These are phyloP conservation scores for Patella ulyssiponensis DNA, from an alignment of 2,888 invertebrate species.

Conservation along the genomic window DNA sequence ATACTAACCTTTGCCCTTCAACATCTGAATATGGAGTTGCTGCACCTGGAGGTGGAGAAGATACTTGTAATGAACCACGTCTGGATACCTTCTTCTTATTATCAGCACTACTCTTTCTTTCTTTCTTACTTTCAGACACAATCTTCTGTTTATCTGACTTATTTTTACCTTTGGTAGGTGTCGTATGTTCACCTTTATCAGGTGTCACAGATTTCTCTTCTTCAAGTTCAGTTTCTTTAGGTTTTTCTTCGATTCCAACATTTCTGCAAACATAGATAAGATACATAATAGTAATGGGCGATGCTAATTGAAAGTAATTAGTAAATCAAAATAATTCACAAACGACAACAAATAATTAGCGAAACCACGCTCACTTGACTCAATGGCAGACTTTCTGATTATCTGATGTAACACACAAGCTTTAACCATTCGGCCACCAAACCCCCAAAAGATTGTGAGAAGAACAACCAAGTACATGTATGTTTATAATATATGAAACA, in stretches of 20 bases:
- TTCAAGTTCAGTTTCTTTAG: slow-evolving; percentile 63
- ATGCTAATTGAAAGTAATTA: neutral
- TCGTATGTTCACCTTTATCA: slow-evolving; percentile 63
- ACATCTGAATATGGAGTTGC: slow-evolving; percentile 65
- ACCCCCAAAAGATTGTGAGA: too few relatives aligned
- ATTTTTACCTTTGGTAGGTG: slow-evolving; percentile 59
- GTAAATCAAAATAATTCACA: neutral
- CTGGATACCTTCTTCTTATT: slow-evolving; percentile 54
- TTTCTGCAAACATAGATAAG: slow-evolving; percentile 50
- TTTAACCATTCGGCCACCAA: too few relatives aligned
- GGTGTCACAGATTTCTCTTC: slow-evolving; percentile 68
- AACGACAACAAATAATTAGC: neutral
- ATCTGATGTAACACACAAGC: too few relatives aligned
- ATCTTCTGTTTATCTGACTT: slow-evolving; percentile 39
- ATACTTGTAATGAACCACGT: slow-evolving; percentile 52
- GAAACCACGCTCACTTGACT: neutral
- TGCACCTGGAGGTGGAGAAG: slow-evolving; percentile 66
- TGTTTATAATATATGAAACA: neutral
- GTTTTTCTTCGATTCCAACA: slow-evolving; percentile 58
- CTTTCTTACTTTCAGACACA: slow-evolving; percentile 41
- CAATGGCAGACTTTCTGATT: neutral
- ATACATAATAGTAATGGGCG: too few relatives aligned
- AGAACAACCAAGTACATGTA: neutral
- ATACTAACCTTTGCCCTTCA: slow-evolving; percentile 57
- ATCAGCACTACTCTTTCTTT: slow-evolving; percentile 62